Evolutionary conservation across 2,797 vertebrate genomes (phyloP), one percentile per base, ranked within the genome.

Genomic region (Podarcis lilfordi): DNA sequence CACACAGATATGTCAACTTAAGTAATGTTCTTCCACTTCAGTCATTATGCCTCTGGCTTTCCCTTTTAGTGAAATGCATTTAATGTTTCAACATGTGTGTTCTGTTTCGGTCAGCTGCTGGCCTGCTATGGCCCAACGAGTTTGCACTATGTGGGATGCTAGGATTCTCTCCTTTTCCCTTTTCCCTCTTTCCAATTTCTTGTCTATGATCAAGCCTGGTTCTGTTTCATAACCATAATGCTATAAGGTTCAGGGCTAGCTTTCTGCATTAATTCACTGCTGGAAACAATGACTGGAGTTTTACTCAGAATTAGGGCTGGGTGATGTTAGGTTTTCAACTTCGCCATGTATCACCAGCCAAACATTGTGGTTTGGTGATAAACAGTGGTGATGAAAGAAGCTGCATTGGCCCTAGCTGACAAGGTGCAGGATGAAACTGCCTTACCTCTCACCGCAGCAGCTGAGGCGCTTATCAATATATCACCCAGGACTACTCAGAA

Each of bases 1-100:
- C 89, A 93, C 85, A 92, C 77, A 93, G 96, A 95, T 95, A 87
- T 86, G 89, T 83, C 71, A 76, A 35, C 21, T 71, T 74, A 68
- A 91, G 0, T 80, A 64, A 1, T 90, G 87, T 27, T 89, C 25
- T 89, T 32, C 8, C 15, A 1, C 85, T 91, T 78, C 72, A 78
- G 82, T 92, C 74, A 35, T 0, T 77, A 0, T 80, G 23, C 87
- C 86, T 85, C 80, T 84, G 71, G 0, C 4, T 91, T 90, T 87
- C 9, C 6, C 88, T 17, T 66, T 25, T 69, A 80, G 66, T 85
- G 9, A 77, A 93, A 75, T 64, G 71, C 72, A 81, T 69, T 7
- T 43, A 64, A 61, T 71, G 25, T 23, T 86, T 82, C 66, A 88
- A 86, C 80, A n/a, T 75, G 77, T 61, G 32, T 27, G 32, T 17